A percentile compares a stretch with the other conserved stretches of the same genome.
These are phyloP conservation scores for Anas capensis DNA, from an alignment of 2,797 vertebrate genomes.

Conservation along the genomic window DNA sequence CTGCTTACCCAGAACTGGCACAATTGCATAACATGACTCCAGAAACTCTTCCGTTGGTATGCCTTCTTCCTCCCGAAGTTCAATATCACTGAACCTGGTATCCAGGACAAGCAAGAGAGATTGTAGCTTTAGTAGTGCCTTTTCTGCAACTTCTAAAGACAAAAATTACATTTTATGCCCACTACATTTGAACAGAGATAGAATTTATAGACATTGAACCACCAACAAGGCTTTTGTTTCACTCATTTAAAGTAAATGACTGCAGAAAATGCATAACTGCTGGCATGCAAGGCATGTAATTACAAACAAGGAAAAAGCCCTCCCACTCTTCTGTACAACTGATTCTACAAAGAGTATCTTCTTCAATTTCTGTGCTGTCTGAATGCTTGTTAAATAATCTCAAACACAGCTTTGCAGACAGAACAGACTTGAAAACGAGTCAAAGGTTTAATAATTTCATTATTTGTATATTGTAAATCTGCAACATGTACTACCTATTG, in stretches of 20 bases:
- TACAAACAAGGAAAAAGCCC: not conserved
- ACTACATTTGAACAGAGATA: not conserved
- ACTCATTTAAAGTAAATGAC: not conserved
- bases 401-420: not conserved
- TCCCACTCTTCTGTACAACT: not conserved
- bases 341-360: not conserved
- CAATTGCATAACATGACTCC: conserved; percentile 98
- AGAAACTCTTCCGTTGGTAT: conserved; percentile 97
- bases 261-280: not conserved
- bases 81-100: conserved; percentile 97
- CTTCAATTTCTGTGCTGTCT: not conserved
- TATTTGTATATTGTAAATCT: not conserved
- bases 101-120: conserved; percentile 14
- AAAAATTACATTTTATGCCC: not conserved
- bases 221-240: not conserved
- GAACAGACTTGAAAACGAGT: not conserved
- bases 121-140: not conserved
- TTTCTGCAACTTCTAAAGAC: not conserved
- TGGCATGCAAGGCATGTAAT: not conserved
- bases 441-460: not conserved
- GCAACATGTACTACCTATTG: conserved; percentile 88
- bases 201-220: not conserved
- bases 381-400: not conserved
- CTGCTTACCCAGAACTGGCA: conserved; percentile 95
- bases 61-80: conserved; percentile 92